A percentile compares a stretch with the other conserved stretches of the same genome.
phyloP scores from a whole-genome alignment of 2,113 vertebrate species.

The Siniperca knerii region DNA sequence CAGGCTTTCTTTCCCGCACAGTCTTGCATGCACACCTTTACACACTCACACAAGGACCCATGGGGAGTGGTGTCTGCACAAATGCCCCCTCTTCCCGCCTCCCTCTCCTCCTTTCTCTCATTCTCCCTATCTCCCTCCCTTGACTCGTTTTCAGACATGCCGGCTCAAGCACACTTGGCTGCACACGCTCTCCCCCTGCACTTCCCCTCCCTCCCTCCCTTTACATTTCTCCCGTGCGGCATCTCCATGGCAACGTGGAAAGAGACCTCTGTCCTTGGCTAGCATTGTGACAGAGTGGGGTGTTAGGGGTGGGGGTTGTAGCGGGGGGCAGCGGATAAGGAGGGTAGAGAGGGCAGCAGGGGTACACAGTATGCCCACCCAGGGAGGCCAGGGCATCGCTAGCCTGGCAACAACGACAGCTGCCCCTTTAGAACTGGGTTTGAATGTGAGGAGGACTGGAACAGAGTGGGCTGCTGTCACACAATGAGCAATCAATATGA shows the following conservation, averaged over 20 bases:
- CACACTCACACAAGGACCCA: slow-evolving; percentile 73
- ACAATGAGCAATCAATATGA: slow-evolving; percentile 85
- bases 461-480: slow-evolving; percentile 79
- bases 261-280: slow-evolving; percentile 85
- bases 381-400: slow-evolving; percentile 70
- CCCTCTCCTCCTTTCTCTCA: slow-evolving; percentile 34
- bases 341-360: slow-evolving; percentile 64
- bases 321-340: slow-evolving; percentile 50
- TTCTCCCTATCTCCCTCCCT: slow-evolving; percentile 62
- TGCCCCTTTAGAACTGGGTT: slow-evolving; percentile 51
- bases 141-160: slow-evolving; percentile 82
- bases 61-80: slow-evolving; percentile 79
- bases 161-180: slow-evolving; percentile 84
- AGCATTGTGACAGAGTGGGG: slow-evolving; percentile 79
- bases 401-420: slow-evolving; percentile 61
- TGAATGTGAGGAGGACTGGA: slow-evolving; percentile 67
- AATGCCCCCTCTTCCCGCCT: slow-evolving; percentile 51
- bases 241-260: slow-evolving; percentile 87
- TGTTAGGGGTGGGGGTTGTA: slow-evolving; percentile 38
- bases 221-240: slow-evolving; percentile 84
- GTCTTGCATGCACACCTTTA: slow-evolving; percentile 74
- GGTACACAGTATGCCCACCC: slow-evolving; percentile 71
- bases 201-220: slow-evolving; percentile 60
- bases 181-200: slow-evolving; percentile 75
- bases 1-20: slow-evolving; percentile 69